Evolutionary conservation across 1,140 invertebrate species (phyloP).

Genomic region (Helicoverpa zea): DNA sequence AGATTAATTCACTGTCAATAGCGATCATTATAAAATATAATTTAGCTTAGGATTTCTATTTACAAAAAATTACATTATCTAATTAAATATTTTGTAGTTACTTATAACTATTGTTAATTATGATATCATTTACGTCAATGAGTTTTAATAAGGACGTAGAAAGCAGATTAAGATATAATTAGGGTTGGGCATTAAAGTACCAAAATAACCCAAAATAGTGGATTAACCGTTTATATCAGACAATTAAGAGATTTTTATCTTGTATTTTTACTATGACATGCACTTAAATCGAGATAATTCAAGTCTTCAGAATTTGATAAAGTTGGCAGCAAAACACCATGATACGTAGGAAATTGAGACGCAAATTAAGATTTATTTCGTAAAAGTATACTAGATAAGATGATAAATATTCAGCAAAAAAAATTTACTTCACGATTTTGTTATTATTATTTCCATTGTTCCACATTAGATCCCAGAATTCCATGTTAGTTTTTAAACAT

Average conservation of each 20-base stretch:
- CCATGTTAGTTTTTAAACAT: too few species aligned
- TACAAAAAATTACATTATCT: not conserved
- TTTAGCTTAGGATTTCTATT: not conserved
- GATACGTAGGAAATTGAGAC: too few species aligned
- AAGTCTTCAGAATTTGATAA: too few species aligned
- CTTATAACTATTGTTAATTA: too few species aligned
- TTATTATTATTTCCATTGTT: too few species aligned
- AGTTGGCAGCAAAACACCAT: too few species aligned
- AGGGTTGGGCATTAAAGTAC: constrained; percentile 8
- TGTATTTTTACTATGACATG: not conserved
- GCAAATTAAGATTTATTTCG: too few species aligned
- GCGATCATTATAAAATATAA: not conserved
- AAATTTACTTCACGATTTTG: too few species aligned
- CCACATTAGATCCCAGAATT: too few species aligned
- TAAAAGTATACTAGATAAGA: too few species aligned
- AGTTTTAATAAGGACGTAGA: not conserved
- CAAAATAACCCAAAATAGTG: not conserved
- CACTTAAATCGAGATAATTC: too few species aligned
- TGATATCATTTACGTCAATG: constrained; percentile 9
- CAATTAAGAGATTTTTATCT: not conserved
- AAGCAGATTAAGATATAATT: constrained; percentile 3
- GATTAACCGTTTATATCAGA: not conserved
- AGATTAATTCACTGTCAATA: not conserved
- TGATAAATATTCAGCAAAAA: too few species aligned
- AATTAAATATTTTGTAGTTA: not conserved